These are phyloP conservation scores for Caenorhabditis sp. DNA, from an alignment of 2,888 invertebrate species.

Conservation along the genomic window DNA sequence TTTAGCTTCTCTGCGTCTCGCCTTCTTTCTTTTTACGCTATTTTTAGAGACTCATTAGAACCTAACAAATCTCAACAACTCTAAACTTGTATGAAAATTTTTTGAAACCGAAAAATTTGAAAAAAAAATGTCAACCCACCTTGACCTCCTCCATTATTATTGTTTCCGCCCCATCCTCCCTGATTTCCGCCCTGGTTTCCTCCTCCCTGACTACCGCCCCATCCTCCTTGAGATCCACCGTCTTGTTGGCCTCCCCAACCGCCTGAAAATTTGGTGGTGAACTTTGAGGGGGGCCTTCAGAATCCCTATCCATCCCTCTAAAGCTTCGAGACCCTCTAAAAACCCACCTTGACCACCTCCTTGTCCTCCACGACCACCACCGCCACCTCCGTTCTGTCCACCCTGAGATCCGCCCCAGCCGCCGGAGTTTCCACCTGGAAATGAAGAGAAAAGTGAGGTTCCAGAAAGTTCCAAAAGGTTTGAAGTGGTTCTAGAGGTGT, in stretches of 20 bases:
- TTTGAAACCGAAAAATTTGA: background rate
- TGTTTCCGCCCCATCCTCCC: slow-evolving; percentile 40
- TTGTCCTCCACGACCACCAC: slow-evolving; percentile 11
- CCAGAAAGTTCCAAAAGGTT: background rate
- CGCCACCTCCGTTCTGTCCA: slow-evolving; percentile 12
- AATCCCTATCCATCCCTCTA: too few relatives aligned
- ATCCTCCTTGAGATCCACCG: slow-evolving; percentile 25
- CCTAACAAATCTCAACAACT: too few relatives aligned
- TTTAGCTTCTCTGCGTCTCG: too few relatives aligned
- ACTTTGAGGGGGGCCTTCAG: too few relatives aligned
- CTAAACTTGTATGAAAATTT: background rate
- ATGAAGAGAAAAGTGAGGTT: background rate
- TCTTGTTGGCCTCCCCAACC: slow-evolving; percentile 25
- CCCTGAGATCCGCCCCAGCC: slow-evolving; percentile 31
- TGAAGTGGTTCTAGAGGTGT: background rate
- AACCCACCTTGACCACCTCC: slow-evolving; percentile 5
- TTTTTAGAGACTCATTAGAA: too few relatives aligned
- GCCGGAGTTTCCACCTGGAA: slow-evolving; percentile 14
- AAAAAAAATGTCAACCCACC: background rate
- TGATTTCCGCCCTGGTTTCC: slow-evolving; percentile 32
- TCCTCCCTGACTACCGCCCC: slow-evolving; percentile 15
- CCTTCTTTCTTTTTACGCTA: too few relatives aligned
- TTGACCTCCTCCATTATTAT: slow-evolving; percentile 15
- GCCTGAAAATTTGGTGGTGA: slow-evolving; percentile 11
- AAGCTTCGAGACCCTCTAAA: background rate